Evolutionary conservation across 2,113 vertebrate genomes (phyloP).

Genomic region (Dasypus novemcinctus): DNA sequence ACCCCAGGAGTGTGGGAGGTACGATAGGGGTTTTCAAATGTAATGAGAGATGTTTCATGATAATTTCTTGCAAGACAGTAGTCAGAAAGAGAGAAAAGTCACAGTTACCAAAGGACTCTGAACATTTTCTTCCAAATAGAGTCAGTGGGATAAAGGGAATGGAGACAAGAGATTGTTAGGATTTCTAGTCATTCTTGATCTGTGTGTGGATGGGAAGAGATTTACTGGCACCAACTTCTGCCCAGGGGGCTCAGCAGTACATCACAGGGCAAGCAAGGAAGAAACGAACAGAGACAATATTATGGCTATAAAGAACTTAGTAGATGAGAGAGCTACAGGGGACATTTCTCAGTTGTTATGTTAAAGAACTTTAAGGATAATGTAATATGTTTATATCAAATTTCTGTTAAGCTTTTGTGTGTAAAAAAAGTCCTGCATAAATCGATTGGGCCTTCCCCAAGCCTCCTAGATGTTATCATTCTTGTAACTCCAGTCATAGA

Average conservation of each 20-base stretch:
- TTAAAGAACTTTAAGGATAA: background rate
- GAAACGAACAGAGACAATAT: background rate
- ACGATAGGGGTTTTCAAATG: background rate
- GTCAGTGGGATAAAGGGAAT: background rate
- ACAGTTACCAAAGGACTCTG: background rate
- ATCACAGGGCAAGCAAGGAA: background rate
- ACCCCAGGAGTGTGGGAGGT: background rate
- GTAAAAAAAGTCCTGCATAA: background rate
- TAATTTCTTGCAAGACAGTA: background rate
- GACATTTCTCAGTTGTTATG: background rate
- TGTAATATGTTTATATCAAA: background rate
- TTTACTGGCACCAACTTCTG: background rate
- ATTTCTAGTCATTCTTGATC: background rate
- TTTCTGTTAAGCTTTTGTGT: constrained; percentile 22
- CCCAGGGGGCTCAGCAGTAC: background rate
- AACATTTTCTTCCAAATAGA: background rate
- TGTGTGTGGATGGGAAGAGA: background rate
- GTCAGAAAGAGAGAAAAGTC: background rate
- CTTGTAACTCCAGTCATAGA: background rate
- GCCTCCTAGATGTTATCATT: background rate
- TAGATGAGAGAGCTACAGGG: background rate
- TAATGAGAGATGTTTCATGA: background rate
- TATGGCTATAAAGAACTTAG: background rate
- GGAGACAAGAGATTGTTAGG: background rate
- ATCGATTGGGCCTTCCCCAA: background rate